Evolutionary conservation across 2,888 invertebrate genomes (phyloP), one percentile per base, ranked within the genome.

Genomic region (Griposia aprilina): DNA sequence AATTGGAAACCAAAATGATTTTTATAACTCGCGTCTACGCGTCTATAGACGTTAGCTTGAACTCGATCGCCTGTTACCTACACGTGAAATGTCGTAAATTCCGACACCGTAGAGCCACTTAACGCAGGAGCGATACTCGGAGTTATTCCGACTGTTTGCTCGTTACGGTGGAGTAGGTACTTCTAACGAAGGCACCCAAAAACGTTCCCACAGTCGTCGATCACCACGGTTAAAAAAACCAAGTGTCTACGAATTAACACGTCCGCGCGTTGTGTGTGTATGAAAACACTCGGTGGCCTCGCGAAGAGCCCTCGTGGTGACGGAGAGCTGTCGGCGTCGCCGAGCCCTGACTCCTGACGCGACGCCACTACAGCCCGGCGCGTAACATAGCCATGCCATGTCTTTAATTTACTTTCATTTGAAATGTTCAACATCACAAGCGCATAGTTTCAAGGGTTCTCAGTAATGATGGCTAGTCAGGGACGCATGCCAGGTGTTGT

Each of bases 241-340:
- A 94, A 95, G 94, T 96, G 94, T 96, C 96, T 96, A 96, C 94
- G 96, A 97, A 97, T 97, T 97, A 97, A 97, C 97, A 97, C 97
- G 96, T 97, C 96, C 93, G 94, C 91, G 93, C 93, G 93, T 93
- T 95, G 95, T 95, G 94, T 95, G 95, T 96, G 94, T 96, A 96
- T 93, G 95, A 96, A 96, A 96, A 96, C 96, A 96, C 96, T 96
- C 94, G 93, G 94, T 91, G 93, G 94, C 92, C 92, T 85, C 91
- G 92, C 94, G 90, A 93, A 96, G 96, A 91, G 96, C 96, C 90
- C 96, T 96, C 93, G 91, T 94, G 91, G 93, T 96, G 96, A 96
- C 95, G 93, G 92, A 95, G 96, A 91, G 96, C 94, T 94, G 95
- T 94, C 95, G 93, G 91, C 86, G 89, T 75, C 80, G 87, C 89